Conservation (phyloP, 2,113 vertebrate species). For the Meriones unguiculatus region DNA sequence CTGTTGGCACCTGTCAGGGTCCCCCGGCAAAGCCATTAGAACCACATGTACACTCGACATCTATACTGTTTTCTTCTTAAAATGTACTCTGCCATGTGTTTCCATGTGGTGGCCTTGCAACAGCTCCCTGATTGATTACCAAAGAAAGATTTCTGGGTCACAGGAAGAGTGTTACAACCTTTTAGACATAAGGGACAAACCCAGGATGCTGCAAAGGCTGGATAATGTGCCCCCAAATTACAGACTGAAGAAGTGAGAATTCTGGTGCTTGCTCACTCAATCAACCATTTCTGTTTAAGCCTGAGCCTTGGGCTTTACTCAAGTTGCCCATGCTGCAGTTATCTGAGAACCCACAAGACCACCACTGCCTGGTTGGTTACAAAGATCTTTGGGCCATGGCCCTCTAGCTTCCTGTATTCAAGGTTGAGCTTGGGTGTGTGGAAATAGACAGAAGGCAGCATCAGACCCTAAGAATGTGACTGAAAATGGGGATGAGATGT, state of each 20-base stretch:
- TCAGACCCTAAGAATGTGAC: neutral
- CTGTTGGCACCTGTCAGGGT: rapidly evolving
- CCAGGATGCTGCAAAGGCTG: neutral
- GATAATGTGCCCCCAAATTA: neutral
- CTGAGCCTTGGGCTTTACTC: neutral
- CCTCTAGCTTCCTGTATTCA: neutral
- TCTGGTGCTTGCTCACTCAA: rapidly evolving
- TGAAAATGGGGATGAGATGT: rapidly evolving
- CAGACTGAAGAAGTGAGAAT: neutral
- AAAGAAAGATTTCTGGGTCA: neutral
- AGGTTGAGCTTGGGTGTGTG: neutral
- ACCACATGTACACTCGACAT: neutral
- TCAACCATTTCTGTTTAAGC: too few relatives aligned
- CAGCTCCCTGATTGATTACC: neutral
- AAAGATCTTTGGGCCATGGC: neutral
- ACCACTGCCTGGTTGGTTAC: neutral
- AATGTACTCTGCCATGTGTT: rapidly evolving
- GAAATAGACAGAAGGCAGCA: constrained; percentile 19
- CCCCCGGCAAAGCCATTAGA: neutral
- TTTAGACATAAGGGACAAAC: neutral
- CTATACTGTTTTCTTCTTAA: rapidly evolving
- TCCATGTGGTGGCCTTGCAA: neutral
- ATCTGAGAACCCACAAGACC: neutral
- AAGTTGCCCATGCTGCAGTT: neutral
- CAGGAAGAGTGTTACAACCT: neutral